phyloP scores from a whole-genome alignment of 23 tunicate genomes.

The Styela clava region DNA sequence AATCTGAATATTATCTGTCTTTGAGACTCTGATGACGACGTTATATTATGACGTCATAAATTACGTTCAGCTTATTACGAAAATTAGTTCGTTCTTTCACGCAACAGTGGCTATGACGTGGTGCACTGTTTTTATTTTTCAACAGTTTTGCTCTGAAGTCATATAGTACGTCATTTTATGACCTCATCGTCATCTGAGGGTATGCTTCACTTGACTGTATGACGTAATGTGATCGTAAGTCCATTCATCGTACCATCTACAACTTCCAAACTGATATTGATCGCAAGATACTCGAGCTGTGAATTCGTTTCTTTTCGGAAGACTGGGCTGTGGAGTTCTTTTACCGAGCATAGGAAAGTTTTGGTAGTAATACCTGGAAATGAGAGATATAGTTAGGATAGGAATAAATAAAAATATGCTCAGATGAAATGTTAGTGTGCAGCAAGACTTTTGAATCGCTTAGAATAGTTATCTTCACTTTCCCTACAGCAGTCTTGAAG shows the following conservation, averaged over 20 bases:
- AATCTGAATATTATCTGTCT: too few species aligned
- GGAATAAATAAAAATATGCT: neutral
- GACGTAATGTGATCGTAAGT: slow-evolving; percentile 61
- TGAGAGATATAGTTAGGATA: neutral
- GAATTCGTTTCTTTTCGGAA: slow-evolving; percentile 48
- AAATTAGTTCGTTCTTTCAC: too few species aligned
- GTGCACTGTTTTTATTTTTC: too few species aligned
- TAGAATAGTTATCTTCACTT: neutral
- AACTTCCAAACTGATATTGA: slow-evolving; percentile 64
- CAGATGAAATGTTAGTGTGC: neutral
- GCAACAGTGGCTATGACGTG: too few species aligned
- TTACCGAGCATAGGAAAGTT: slow-evolving; percentile 59
- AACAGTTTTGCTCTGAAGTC: too few species aligned
- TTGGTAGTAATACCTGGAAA: slow-evolving; percentile 76
- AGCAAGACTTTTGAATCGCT: too few species aligned
- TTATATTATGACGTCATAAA: too few species aligned
- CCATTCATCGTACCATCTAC: slow-evolving; percentile 95
- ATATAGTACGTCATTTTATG: neutral
- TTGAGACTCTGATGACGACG: too few species aligned
- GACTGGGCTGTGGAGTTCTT: slow-evolving; percentile 37
- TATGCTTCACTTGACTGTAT: slow-evolving; percentile 16
- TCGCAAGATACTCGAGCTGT: slow-evolving; percentile 76
- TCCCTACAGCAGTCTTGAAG: neutral
- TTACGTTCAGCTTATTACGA: too few species aligned
- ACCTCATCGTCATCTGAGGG: neutral